phyloP scores from a whole-genome alignment of 2,888 invertebrate genomes.

The Ommatoiulus sabulosus region DNA sequence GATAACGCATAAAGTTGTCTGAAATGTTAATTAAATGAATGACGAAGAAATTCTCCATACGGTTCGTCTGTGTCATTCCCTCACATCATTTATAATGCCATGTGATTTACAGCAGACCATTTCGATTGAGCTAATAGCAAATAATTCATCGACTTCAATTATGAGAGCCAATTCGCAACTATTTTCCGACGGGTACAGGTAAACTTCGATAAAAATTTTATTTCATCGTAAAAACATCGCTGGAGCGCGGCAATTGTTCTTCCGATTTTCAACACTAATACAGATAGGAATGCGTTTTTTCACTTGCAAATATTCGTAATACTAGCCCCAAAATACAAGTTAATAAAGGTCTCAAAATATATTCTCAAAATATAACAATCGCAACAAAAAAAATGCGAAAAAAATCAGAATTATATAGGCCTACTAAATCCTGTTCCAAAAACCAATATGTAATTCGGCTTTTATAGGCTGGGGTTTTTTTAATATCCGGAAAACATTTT shows the following conservation, averaged over 20 bases:
- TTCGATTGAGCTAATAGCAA: too few relatives aligned
- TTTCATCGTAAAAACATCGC: not conserved
- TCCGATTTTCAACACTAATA: too few relatives aligned
- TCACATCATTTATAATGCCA: not conserved
- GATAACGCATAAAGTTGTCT: slow-evolving; percentile 32
- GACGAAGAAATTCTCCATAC: not conserved
- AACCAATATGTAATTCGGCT: not conserved
- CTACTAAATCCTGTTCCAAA: not conserved
- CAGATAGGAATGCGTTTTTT: not conserved
- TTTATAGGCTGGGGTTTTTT: too few relatives aligned
- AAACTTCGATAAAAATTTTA: not conserved
- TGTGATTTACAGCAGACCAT: not conserved
- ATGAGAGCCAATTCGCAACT: too few relatives aligned
- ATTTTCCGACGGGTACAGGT: not conserved
- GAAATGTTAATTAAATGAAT: not conserved
- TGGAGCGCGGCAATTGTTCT: not conserved
- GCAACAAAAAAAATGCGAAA: not conserved
- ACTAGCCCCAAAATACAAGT: not conserved
- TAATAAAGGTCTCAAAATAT: not conserved
- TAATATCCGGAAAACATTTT: too few relatives aligned
- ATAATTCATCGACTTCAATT: too few relatives aligned
- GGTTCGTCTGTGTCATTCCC: not conserved
- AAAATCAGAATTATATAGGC: not conserved
- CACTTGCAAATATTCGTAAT: not conserved
- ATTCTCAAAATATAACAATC: not conserved